phyloP scores from a whole-genome alignment of 1,140 invertebrate species.

The Drosophila erecta region DNA sequence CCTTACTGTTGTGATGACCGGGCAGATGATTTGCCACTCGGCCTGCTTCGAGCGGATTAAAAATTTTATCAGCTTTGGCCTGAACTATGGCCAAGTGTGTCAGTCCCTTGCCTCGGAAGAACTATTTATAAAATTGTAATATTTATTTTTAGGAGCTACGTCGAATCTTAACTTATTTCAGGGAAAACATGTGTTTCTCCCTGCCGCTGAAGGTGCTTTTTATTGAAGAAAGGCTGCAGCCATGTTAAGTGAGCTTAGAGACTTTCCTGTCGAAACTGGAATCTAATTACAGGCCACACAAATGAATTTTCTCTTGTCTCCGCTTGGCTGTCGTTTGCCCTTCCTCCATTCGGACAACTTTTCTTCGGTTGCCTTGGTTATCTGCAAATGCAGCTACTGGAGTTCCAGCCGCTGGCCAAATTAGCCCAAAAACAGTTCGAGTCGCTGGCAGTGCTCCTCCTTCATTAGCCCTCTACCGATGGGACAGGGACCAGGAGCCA shows the following conservation, averaged over 20 bases:
- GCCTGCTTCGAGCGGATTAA: slow-evolving; percentile 49
- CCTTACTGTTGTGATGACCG: slow-evolving; percentile 74
- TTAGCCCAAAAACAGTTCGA: slow-evolving; percentile 61
- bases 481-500: slow-evolving; percentile 36
- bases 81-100: slow-evolving; percentile 25
- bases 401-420: slow-evolving; percentile 56
- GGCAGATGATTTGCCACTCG: slow-evolving; percentile 70
- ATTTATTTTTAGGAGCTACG: background rate
- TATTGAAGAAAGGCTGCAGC: background rate
- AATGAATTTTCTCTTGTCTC: slow-evolving; percentile 45
- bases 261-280: slow-evolving; percentile 43
- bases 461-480: slow-evolving; percentile 10
- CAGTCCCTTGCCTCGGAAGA: slow-evolving; percentile 17
- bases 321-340: slow-evolving; percentile 4
- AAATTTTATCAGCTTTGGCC: slow-evolving; percentile 70
- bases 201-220: background rate
- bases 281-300: slow-evolving; percentile 73
- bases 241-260: slow-evolving; percentile 1
- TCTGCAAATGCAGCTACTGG: slow-evolving; percentile 50
- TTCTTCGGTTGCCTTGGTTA: slow-evolving; percentile 62
- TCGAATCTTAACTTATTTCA: background rate
- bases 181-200: background rate
- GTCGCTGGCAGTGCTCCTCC: background rate
- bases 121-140: slow-evolving; percentile 72
- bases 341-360: slow-evolving; percentile 41